Evolutionary conservation across 1,140 invertebrate species (phyloP), one percentile per base, ranked within the genome.

Genomic region (Hylaeus anthracinus): DNA sequence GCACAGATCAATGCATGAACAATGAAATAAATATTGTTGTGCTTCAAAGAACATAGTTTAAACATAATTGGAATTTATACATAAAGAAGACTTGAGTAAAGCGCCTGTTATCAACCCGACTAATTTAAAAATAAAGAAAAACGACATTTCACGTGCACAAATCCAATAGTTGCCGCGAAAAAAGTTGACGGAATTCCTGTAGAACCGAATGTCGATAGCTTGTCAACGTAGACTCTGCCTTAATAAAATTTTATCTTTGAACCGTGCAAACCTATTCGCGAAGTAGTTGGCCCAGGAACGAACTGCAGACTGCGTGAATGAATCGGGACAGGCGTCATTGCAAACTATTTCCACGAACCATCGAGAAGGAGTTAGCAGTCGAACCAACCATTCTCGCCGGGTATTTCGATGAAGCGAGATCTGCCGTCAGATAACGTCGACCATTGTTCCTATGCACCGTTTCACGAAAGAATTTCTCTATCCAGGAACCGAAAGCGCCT

Each of bases 371-470:
- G 76, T 83, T 83, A 83, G 72, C 75, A 73, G 48, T 76, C 72
- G 61, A 74, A 75, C 66, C 58, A 60, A 53, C 72, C 72, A 56
- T 86, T 86, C 72, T 72, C 72, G n/a, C 53, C 41, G 61, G 60
- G 41, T 73, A 80, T 83, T 86, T 75, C 76, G 56, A 83, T 69
- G 66, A 63, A 56, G 67, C 76, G 67, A 72, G 80, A 85, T 85
- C 75, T 74, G 74, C 60, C 69, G 45, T 43, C 63, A 86, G 84
- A 86, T 86, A 86, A 82, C 74, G 74, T 66, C 41, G 63, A 53
- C 72, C 72, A 86, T 86, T 83, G 84, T 86, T 83, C 26, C 72
- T 65, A 70, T 48, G 72, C 61, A 5, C 80, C 53, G 55, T 58
- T 79, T 78, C 72, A 51, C 37, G 26, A 37, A 61, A n/a, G 48